These are phyloP conservation scores for Lophius americanus DNA, from an alignment of 2,797 vertebrate species.

Conservation along the genomic window DNA sequence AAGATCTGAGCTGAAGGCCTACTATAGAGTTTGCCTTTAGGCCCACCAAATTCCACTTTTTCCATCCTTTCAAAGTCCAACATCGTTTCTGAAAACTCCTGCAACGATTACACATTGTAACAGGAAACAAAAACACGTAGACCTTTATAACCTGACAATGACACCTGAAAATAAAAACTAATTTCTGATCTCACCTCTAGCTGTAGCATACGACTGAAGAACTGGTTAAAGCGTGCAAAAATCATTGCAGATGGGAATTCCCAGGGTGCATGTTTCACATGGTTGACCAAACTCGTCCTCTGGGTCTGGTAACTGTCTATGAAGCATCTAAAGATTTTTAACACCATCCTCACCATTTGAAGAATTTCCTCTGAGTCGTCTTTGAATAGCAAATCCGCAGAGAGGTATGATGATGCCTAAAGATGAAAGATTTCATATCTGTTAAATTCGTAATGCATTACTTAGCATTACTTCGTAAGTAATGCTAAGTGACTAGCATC, in stretches of 20 bases:
- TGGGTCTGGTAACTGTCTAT: constrained; percentile 80
- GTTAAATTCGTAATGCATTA: constrained; percentile 11
- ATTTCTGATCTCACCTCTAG: constrained; percentile 77
- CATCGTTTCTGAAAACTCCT: constrained; percentile 81
- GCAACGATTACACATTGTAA: constrained; percentile 23
- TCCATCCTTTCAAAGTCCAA: constrained; percentile 86
- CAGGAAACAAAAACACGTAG: constrained; percentile 2
- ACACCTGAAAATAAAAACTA: neutral
- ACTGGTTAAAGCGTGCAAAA: constrained; percentile 83
- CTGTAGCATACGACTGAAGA: constrained; percentile 80
- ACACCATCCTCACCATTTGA: constrained; percentile 77
- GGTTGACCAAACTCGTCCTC: constrained; percentile 74
- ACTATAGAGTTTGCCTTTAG: constrained; percentile 78
- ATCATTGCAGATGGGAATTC: constrained; percentile 86
- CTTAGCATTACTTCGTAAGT: too few relatives aligned
- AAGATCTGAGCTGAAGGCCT: constrained; percentile 74
- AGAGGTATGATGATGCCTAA: constrained; percentile 80
- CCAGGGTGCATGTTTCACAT: constrained; percentile 77
- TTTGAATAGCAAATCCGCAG: constrained; percentile 79
- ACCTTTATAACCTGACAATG: neutral
- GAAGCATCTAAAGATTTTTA: constrained; percentile 77
- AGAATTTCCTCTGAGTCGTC: constrained; percentile 83
- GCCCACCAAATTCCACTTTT: constrained; percentile 84
- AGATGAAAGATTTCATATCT: constrained; percentile 12
- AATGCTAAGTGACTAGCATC: neutral